Evolutionary conservation across 2,888 invertebrate genomes (phyloP).

Genomic region (Sarcophaga variegata): DNA sequence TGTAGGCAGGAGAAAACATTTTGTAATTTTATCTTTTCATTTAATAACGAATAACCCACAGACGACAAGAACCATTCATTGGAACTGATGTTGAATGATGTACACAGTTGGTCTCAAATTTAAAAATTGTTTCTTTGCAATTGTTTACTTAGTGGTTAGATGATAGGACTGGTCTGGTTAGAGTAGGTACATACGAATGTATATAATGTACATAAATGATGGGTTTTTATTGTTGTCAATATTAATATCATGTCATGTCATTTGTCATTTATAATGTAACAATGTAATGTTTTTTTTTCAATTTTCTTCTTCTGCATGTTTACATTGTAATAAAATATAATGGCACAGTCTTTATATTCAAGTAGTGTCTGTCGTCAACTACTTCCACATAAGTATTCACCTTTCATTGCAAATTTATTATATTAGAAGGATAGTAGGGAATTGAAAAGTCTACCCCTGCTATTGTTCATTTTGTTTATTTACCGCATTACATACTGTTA

Average conservation of each 20-base stretch:
- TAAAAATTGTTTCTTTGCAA: background rate
- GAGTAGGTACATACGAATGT: background rate
- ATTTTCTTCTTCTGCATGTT: background rate
- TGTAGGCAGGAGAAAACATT: background rate
- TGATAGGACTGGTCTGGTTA: constrained; percentile 24
- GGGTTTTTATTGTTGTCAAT: constrained; percentile 66
- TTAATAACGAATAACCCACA: background rate
- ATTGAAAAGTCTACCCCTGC: background rate
- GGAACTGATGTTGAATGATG: background rate
- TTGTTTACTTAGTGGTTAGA: constrained; percentile 28
- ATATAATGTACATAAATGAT: constrained; percentile 21
- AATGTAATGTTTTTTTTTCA: constrained; percentile 33
- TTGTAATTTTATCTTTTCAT: constrained; percentile 38
- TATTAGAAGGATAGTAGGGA: background rate
- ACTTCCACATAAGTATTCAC: background rate
- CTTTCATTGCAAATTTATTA: background rate
- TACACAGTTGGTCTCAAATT: background rate
- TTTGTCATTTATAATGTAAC: constrained; percentile 72
- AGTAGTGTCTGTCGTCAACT: constrained; percentile 2
- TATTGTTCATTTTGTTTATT: constrained; percentile 50
- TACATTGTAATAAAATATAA: background rate
- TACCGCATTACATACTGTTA: constrained; percentile 14
- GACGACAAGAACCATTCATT: background rate
- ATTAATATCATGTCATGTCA: constrained; percentile 71
- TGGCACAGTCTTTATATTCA: background rate